Percentiles rank a stretch among this genome's conserved stretches.
Evolutionary conservation across 2,797 vertebrate genomes (phyloP).

Genomic region (Lutjanus campechanus): DNA sequence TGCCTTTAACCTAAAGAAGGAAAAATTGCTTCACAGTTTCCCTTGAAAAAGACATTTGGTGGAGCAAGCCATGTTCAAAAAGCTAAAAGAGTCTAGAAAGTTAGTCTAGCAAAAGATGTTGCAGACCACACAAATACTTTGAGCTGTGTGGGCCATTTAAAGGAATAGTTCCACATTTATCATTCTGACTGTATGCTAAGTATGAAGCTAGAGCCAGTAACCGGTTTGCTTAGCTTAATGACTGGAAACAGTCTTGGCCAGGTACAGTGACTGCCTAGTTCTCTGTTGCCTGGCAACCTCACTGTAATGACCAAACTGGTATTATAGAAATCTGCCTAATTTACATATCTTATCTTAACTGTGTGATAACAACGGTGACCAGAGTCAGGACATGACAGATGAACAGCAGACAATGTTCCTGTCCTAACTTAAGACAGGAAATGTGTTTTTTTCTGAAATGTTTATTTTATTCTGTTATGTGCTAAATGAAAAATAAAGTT

Average conservation of each 20-base stretch:
- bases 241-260: not conserved
- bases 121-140: not conserved
- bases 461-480: too few species aligned
- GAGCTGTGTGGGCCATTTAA: not conserved
- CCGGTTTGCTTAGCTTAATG: not conserved
- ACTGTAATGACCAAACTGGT: not conserved
- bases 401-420: too few species aligned
- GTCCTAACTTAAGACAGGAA: too few species aligned
- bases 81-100: not conserved
- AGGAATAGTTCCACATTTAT: not conserved
- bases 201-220: not conserved
- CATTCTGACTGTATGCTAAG: not conserved
- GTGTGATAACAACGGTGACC: too few species aligned
- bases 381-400: too few species aligned
- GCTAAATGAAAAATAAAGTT: too few species aligned
- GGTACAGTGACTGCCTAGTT: not conserved
- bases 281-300: not conserved
- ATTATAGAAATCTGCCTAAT: too few species aligned
- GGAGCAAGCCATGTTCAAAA: slow-evolving; percentile 3
- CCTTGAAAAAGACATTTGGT: not conserved
- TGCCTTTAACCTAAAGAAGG: too few species aligned
- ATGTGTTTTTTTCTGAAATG: too few species aligned
- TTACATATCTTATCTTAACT: too few species aligned
- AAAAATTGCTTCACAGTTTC: too few species aligned
- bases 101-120: not conserved